These are phyloP conservation scores for Ascidia mentula DNA, from an alignment of 23 tunicate genomes.

Conservation along the genomic window DNA sequence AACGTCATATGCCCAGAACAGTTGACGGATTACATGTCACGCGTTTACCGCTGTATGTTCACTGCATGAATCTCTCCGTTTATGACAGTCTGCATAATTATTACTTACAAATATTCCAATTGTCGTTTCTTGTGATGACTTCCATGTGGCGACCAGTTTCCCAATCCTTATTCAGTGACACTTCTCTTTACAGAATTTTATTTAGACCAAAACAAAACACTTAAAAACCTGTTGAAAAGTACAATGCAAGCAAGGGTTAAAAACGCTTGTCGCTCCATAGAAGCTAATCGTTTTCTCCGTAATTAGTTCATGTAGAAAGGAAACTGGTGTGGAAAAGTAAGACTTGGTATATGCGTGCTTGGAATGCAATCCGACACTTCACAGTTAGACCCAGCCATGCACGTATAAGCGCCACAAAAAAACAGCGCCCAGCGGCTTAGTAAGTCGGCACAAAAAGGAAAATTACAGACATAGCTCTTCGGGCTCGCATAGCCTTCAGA, in stretches of 20 bases:
- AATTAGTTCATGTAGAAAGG: neutral
- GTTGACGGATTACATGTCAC: neutral
- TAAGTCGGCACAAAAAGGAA: neutral
- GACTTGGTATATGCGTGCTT: neutral
- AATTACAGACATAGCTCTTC: neutral
- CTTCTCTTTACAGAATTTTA: too few relatives aligned
- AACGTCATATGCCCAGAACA: neutral
- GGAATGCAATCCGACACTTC: constrained; percentile 6
- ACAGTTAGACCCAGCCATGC: neutral
- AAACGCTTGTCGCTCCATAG: too few relatives aligned
- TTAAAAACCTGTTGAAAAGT: too few relatives aligned
- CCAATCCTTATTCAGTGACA: too few relatives aligned
- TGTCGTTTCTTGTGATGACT: neutral
- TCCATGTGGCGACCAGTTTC: too few relatives aligned
- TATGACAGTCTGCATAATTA: neutral
- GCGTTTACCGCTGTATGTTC: neutral
- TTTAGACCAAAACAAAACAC: too few relatives aligned
- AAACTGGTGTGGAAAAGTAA: too few relatives aligned
- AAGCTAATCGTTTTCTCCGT: too few relatives aligned
- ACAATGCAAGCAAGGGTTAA: too few relatives aligned
- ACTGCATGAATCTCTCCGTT: too few relatives aligned
- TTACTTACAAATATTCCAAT: neutral
- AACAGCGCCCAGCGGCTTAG: neutral
- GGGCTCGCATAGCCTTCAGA: neutral
- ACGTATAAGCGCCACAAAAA: constrained; percentile 2